Evolutionary conservation across 2,113 vertebrate genomes (phyloP).

Genomic region (Empidonax alnorum): DNA sequence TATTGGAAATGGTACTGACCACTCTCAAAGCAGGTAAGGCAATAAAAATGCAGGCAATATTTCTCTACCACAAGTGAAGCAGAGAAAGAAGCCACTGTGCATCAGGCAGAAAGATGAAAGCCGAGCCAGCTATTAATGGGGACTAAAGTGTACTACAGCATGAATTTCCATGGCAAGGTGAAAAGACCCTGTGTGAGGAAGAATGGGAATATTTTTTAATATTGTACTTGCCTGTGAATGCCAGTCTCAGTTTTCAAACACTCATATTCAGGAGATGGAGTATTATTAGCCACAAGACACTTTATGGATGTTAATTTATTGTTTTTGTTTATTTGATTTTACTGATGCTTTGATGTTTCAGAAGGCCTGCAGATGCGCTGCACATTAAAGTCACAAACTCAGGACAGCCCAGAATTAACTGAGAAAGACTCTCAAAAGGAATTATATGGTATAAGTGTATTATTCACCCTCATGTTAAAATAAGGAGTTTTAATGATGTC

Average conservation of each 20-base stretch:
- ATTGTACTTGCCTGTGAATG: conserved; percentile 41
- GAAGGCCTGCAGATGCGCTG: conserved; percentile 73
- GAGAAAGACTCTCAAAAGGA: conserved; percentile 71
- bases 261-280: conserved; percentile 73
- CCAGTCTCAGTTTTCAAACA: conserved; percentile 55
- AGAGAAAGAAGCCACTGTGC: conserved; percentile 65
- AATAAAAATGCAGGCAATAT: conserved; percentile 66
- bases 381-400: conserved; percentile 63
- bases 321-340: conserved; percentile 51
- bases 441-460: conserved; percentile 68
- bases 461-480: conserved; percentile 57
- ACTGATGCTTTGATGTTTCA: conserved; percentile 77
- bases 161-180: conserved; percentile 64
- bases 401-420: conserved; percentile 76
- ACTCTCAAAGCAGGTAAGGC: conserved; percentile 72
- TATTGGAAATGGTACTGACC: not conserved
- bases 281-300: conserved; percentile 73
- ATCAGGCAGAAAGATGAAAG: conserved; percentile 76
- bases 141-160: conserved; percentile 55
- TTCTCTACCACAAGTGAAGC: conserved; percentile 73
- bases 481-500: not conserved
- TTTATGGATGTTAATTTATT: conserved; percentile 80
- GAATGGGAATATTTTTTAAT: conserved; percentile 46
- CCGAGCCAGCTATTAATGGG: conserved; percentile 64
- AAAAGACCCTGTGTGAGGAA: conserved; percentile 30